Evolutionary conservation across 2,888 invertebrate species (phyloP), one percentile per base, ranked within the genome.

Genomic region (Lumbricus terrestris): DNA sequence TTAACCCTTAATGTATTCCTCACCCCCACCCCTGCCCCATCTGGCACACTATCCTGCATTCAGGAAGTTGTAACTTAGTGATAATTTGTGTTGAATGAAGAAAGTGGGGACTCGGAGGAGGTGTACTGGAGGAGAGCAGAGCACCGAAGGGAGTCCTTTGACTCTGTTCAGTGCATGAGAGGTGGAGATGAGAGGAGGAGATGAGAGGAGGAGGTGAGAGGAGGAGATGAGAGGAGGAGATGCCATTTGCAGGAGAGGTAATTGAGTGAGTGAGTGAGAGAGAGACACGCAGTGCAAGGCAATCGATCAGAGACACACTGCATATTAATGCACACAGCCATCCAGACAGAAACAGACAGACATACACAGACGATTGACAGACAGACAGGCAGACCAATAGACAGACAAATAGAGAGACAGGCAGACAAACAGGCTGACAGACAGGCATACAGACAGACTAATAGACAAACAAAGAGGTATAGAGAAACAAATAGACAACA

Each of bases 271-370:
- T 16, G 69, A n/a, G n/a, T n/a, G n/a, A n/a, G n/a, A n/a, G n/a
- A n/a, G n/a, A n/a, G n/a, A n/a, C n/a, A 23, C 23, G 47, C 69
- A n/a, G 69, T 69, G 69, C 69, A 69, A 69, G 69, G 29, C 69
- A 69, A 69, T 69, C 69, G 69, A 69, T 69, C 69, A 69, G 69
- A 69, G n/a, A n/a, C n/a, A n/a, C 69, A 69, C 69, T 69, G 69
- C 69, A n/a, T n/a, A 69, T 69, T 69, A 69, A n/a, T 69, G 69
- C 54, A 1, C n/a, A 29, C n/a, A 69, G 69, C 69, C 69, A 69
- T 69, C 69, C 69, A 69, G 23, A 47, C 5, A 47, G 47, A 47
- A 69, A 54, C 29, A n/a, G n/a, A 29, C 29, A n/a, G 69, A n/a
- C 69, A n/a, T 3, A 69, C 69, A 69, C 6, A 40, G 40, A n/a